A percentile compares a stretch with the other conserved stretches of the same genome.
Conservation (phyloP, 2,113 vertebrate genomes). For the Lophura nycthemera region DNA sequence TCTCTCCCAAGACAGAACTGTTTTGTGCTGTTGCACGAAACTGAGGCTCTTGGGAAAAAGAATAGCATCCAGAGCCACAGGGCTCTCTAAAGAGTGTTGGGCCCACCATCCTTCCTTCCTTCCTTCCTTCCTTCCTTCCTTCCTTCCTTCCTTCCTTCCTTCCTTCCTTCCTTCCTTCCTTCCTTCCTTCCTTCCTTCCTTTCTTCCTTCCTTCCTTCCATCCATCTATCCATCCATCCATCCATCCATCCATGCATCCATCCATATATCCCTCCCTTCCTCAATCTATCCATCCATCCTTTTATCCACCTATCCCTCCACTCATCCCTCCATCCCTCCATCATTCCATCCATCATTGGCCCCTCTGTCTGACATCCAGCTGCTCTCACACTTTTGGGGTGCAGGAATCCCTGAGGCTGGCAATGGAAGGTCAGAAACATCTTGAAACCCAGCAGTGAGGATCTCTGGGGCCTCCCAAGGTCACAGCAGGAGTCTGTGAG, state of each 20-base stretch:
- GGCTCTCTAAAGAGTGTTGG: neutral
- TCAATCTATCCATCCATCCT: neutral
- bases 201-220: no score
- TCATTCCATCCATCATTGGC: fast-evolving
- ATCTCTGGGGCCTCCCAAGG: no score
- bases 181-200: neutral
- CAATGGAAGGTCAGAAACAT: no score
- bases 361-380: neutral
- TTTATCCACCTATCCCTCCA: neutral
- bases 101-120: neutral
- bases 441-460: no score
- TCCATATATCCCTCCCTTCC: neutral
- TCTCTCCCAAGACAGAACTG: neutral
- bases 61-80: fast-evolving
- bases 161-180: neutral
- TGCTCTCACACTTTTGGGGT: neutral
- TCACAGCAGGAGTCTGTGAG: no score
- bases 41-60: neutral
- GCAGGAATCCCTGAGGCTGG: neutral
- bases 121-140: neutral
- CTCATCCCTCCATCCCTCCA: fast-evolving
- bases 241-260: neutral
- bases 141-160: neutral
- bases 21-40: neutral
- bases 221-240: neutral